phyloP scores from a whole-genome alignment of 2,113 vertebrate species.

The Fregata magnificens region DNA sequence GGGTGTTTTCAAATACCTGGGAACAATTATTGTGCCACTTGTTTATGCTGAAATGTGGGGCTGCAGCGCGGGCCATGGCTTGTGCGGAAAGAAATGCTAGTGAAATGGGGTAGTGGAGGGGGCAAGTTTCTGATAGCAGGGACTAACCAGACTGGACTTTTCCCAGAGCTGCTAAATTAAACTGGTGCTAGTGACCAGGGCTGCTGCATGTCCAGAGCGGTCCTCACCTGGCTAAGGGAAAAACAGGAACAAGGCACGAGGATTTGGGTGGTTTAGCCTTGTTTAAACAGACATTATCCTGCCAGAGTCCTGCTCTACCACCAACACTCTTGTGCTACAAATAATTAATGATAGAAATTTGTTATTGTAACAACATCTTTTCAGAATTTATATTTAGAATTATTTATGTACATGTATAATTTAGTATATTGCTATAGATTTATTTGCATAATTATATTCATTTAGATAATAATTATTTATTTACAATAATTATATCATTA shows the following conservation, averaged over 20 bases:
- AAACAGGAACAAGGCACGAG: accelerated
- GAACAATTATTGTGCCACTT: neutral
- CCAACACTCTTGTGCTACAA: neutral
- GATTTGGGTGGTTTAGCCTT: neutral
- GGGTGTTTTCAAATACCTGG: neutral
- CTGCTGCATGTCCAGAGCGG: neutral
- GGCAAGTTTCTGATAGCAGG: neutral
- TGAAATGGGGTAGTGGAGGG: neutral
- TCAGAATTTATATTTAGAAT: neutral
- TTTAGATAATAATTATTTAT: neutral
- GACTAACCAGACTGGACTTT: neutral
- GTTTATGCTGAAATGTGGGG: neutral
- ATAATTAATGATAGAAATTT: neutral
- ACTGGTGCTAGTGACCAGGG: neutral
- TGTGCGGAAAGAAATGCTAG: neutral
- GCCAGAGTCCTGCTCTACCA: neutral
- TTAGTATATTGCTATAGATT: neutral
- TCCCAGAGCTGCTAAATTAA: neutral
- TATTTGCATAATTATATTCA: neutral
- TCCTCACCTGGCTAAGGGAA: neutral
- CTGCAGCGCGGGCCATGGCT: accelerated
- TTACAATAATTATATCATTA: neutral
- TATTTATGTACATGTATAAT: neutral
- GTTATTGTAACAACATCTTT: neutral
- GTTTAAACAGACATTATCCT: neutral